Percentiles rank a stretch among this genome's conserved stretches.
Evolutionary conservation across 2,888 invertebrate species (phyloP).

Genomic region (Heliconius charithonia): DNA sequence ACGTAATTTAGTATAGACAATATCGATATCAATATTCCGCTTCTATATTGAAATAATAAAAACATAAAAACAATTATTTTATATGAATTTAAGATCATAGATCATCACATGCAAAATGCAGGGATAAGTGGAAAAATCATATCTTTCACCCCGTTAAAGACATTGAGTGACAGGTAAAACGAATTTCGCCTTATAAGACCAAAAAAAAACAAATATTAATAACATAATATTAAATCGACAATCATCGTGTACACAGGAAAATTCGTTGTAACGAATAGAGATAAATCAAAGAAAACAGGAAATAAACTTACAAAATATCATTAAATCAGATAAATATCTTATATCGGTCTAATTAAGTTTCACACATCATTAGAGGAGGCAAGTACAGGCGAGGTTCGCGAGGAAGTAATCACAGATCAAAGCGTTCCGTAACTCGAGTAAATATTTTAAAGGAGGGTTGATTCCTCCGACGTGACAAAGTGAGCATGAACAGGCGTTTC

Average conservation of each 20-base stretch:
- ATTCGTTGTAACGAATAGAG: neutral
- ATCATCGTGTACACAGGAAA: neutral
- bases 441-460: slow-evolving; percentile 37
- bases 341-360: neutral
- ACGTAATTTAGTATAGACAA: neutral
- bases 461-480: slow-evolving; percentile 36
- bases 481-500: slow-evolving; percentile 33
- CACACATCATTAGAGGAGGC: slow-evolving; percentile 19
- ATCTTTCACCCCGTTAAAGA: too few species aligned
- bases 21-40: neutral
- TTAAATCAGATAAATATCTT: neutral
- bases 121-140: too few species aligned
- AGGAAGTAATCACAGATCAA: slow-evolving; percentile 31
- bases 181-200: too few species aligned
- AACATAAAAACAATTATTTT: neutral
- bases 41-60: neutral
- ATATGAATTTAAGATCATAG: neutral
- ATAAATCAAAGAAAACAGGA: neutral
- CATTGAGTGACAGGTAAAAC: too few species aligned
- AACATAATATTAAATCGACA: neutral
- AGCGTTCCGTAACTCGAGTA: slow-evolving; percentile 19
- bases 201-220: too few species aligned
- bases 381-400: slow-evolving; percentile 4
- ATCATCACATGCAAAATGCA: neutral
- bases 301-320: neutral